phyloP scores from a whole-genome alignment of 2,888 invertebrate genomes.

The Endomychus coccineus region DNA sequence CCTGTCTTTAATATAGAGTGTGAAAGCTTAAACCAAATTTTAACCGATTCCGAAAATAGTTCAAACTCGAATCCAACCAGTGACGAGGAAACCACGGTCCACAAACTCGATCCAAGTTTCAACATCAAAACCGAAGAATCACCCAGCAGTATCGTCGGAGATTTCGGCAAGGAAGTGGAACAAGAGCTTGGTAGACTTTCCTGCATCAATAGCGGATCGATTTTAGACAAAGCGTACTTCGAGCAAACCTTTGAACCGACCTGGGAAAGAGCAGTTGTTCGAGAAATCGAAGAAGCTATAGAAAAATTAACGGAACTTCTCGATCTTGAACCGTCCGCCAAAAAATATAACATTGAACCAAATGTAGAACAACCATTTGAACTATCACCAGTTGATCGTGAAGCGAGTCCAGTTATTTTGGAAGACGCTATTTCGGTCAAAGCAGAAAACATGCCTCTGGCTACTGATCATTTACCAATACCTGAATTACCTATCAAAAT shows the following conservation, averaged over 20 bases:
- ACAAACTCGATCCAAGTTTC: slow-evolving; percentile 21
- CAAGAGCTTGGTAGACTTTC: slow-evolving; percentile 50
- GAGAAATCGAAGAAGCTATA: slow-evolving; percentile 29
- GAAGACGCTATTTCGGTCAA: not conserved
- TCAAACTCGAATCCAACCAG: slow-evolving; percentile 31
- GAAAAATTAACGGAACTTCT: slow-evolving; percentile 37
- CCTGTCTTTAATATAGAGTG: slow-evolving; percentile 49
- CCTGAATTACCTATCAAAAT: too few relatives aligned
- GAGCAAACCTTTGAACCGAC: slow-evolving; percentile 8
- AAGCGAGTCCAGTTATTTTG: slow-evolving; percentile 5
- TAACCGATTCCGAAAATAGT: slow-evolving; percentile 29
- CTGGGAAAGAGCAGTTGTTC: slow-evolving; percentile 12
- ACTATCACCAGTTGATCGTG: slow-evolving; percentile 21
- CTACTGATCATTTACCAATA: too few relatives aligned
- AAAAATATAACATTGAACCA: slow-evolving; percentile 38
- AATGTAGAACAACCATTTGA: slow-evolving; percentile 38
- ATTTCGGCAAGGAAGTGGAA: slow-evolving; percentile 54
- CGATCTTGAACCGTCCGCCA: slow-evolving; percentile 35
- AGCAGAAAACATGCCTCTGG: slow-evolving; percentile 12
- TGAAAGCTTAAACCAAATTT: slow-evolving; percentile 27
- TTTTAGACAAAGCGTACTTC: slow-evolving; percentile 11
- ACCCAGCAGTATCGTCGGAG: slow-evolving; percentile 43
- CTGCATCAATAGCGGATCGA: slow-evolving; percentile 22
- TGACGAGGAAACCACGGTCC: slow-evolving; percentile 26
- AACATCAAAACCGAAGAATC: slow-evolving; percentile 29